Evolutionary conservation across 2,888 invertebrate species (phyloP), one percentile per base, ranked within the genome.

Genomic region (Barypeithes pellucidus): DNA sequence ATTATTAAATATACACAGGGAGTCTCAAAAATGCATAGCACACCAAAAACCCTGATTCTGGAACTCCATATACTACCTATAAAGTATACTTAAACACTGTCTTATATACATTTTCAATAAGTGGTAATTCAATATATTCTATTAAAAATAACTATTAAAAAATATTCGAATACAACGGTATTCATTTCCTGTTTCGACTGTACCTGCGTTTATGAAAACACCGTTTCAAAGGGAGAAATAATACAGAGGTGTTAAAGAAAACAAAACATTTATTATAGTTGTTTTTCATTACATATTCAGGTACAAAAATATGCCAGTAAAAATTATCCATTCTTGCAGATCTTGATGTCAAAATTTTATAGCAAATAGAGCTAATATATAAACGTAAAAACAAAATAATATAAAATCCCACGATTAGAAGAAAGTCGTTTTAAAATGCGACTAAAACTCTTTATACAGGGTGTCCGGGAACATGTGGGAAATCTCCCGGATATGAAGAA

Each of bases 381-480:
- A 57, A 57, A 57, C 33, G 54, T 57, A 57, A 57, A 52, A 52
- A 24, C 24, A 52, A 54, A 8, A 54, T 24, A 50, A 50, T 54
- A 57, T 33, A 33, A 57, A 52, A 52, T 52, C 29, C n/a, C 7
- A 22, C 52, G 52, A 52, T 52, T 14, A 29, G 8, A 29, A 29
- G 29, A 29, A 29, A 29, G 5, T 29, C n/a, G n/a, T n/a, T 29
- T 9, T 29, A 1, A 9, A 29, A 29, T 29, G 9, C 9, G 5
- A 29, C 9, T 4, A 29, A 29, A 29, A 29, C 7, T 5, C 5
- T 29, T n/a, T n/a, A 43, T 5, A 39, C n/a, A n/a, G n/a, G n/a
- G n/a, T n/a, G n/a, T n/a, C n/a, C n/a, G n/a, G n/a, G n/a, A n/a
- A n/a, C n/a, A n/a, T n/a, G n/a, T n/a, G n/a, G n/a, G n/a, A n/a